Percentiles rank a stretch among this genome's conserved stretches.
These are phyloP conservation scores for Trididemnum clinides DNA, from an alignment of 23 tunicate species.

Conservation along the genomic window DNA sequence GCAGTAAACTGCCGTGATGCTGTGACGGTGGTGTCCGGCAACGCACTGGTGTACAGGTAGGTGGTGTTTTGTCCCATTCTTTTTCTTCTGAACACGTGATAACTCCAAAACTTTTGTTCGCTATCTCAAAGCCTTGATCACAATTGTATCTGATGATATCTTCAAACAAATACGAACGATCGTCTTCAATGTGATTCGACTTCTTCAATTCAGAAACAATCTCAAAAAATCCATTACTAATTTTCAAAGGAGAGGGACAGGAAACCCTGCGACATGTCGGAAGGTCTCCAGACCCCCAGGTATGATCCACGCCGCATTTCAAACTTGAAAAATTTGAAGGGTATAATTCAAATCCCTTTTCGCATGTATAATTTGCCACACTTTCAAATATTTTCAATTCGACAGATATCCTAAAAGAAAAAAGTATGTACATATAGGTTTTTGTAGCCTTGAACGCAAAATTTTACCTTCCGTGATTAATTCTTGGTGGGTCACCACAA, in stretches of 20 bases:
- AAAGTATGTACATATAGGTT: no score
- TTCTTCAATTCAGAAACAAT: background rate
- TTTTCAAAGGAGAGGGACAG: slow-evolving; percentile 19
- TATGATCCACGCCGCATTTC: slow-evolving; percentile 31
- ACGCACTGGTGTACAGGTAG: slow-evolving; percentile 55
- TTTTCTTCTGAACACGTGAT: background rate
- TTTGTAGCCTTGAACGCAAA: background rate
- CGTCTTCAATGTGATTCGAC: background rate
- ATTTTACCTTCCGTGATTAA: slow-evolving; percentile 35
- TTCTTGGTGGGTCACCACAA: slow-evolving; percentile 39
- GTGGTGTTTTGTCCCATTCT: slow-evolving; percentile 33
- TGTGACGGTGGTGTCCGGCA: slow-evolving; percentile 49
- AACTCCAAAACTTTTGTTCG: no score
- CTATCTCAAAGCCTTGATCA: slow-evolving; percentile 16
- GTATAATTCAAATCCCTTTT: slow-evolving; percentile 51
- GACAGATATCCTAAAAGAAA: background rate
- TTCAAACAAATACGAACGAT: slow-evolving; percentile 13
- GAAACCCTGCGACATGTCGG: slow-evolving; percentile 32
- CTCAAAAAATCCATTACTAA: slow-evolving; percentile 13
- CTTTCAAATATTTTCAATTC: slow-evolving; percentile 15
- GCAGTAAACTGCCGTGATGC: slow-evolving; percentile 43
- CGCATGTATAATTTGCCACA: slow-evolving; percentile 51
- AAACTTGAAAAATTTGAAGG: background rate
- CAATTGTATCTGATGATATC: slow-evolving; percentile 41
- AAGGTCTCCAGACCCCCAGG: slow-evolving; percentile 39